These are phyloP conservation scores for Delphinus delphis DNA, from an alignment of 2,113 vertebrate species.

Conservation along the genomic window DNA sequence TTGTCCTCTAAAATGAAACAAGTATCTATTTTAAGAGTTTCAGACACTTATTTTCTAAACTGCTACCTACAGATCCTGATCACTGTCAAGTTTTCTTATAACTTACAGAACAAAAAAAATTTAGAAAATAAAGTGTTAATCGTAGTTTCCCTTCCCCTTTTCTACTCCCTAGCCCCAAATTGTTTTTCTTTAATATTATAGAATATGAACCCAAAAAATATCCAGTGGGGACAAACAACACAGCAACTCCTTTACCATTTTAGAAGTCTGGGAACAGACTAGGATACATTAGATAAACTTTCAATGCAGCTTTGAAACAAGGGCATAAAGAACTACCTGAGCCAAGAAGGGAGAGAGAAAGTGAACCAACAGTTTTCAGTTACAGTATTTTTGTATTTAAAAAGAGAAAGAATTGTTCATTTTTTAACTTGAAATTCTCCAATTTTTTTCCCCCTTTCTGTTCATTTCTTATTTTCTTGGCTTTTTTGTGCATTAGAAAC, in stretches of 20 bases:
- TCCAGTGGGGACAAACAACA: not conserved
- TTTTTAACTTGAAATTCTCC: conserved; percentile 22
- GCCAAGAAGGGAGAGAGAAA: not conserved
- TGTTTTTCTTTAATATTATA: not conserved
- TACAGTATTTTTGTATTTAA: not conserved
- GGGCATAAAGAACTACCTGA: not conserved
- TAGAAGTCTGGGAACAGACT: not conserved
- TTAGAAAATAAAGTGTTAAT: conserved; percentile 7
- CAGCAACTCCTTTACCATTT: not conserved
- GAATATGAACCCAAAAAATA: not conserved
- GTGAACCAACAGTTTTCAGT: not conserved
- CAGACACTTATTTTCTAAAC: conserved; percentile 50
- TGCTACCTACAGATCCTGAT: not conserved
- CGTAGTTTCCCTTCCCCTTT: not conserved
- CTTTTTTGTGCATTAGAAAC: not conserved
- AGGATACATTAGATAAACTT: not conserved
- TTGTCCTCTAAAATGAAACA: conserved; percentile 18
- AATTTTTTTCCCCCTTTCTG: not conserved
- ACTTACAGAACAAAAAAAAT: not conserved
- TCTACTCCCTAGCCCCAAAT: not conserved
- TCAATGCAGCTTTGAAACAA: not conserved
- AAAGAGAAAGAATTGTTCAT: not conserved
- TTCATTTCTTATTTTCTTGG: not conserved
- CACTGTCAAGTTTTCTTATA: not conserved
- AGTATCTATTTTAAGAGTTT: conserved; percentile 18